Base-by-base conservation (phyloP, 1,140 invertebrate species). In the Drosophila yakuba region DNA sequence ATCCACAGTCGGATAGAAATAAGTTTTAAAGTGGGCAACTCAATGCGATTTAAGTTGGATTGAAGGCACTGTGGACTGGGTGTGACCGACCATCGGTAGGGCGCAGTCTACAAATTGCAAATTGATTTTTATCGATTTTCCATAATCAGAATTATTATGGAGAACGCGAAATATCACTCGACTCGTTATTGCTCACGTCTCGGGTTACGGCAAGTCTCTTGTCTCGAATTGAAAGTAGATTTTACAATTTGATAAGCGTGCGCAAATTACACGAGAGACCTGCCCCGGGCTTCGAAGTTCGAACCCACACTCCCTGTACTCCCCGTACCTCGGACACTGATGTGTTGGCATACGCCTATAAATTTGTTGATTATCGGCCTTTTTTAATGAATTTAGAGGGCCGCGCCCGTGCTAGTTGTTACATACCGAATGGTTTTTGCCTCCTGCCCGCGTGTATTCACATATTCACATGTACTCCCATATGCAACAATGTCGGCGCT, bases 211-310 rank as follows among this genome's bases (percentile, higher is more conserved):
- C 57, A 47, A 56, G 60, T 52, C 76, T 78, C 58, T 61, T 66
- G 78, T 63, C 54, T 57, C 57, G 84, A 80, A 83, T 73, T 88
- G 84, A 86, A 83, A 88, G 83, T 86, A 77, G 83, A 86, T 86
- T 86, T 86, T 83, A 83, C 83, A 89, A 74, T 86, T 83, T 86
- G 83, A 86, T 86, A 86, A 86, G 83, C 84, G 66, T 82, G 75
- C 72, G 83, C 83, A 88, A 86, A 86, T 86, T 88, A 86, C 83
- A 88, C 48, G 71, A 89, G 47, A 86, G 78, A 63, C 82, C 81
- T 85, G 83, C 71, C 78, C 50, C 62, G 60, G 44, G 48, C 14
- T 47, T n/a, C 14, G n/a, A 20, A 0, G 17, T 17, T 17, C 17
- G 17, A 20, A 20, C 20, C 20, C 17, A 17, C 17, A 17, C 17